Evolutionary conservation across 1,140 invertebrate species (phyloP), one percentile per base, ranked within the genome.

Genomic region (Lysiphlebus fabarum): DNA sequence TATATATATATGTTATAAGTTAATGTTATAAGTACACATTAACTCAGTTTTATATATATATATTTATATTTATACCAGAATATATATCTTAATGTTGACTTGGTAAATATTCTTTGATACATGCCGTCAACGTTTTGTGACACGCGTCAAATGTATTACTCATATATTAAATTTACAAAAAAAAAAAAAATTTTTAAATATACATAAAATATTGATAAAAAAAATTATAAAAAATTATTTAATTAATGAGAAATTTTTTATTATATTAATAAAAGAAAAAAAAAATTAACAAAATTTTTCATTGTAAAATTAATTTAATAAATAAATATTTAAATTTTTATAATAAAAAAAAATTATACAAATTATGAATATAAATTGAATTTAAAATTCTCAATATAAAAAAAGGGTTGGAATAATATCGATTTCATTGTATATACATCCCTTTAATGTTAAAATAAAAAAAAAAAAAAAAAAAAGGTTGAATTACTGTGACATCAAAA

Each of bases 91-190:
- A 63, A 64, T 72, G 70, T 72, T 72, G 67, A 72, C 70, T 71
- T 59, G 69, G 70, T 62, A 72, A 72, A 72, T 71, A 72, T 71
- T 59, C 70, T 72, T 72, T 72, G 70, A 72, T 72, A 72, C 49
- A 51, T 58, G 68, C 67, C 70, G 70, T 72, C 70, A 58, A 17
- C 17, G 69, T 72, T 69, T 70, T 68, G 55, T 63, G 65, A 71
- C 69, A 72, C 70, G 67, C 58, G 61, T 71, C 69, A 64, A 63
- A 65, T 65, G 58, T 45, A 64, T 62, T 64, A 64, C 63, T 56
- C 58, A 57, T 47, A 10, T 43, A n/a, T 43, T 11, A n/a, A 43
- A 43, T n/a, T n/a, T 41, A 41, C 7, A 11, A 11, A 41, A 41
- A 11, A 1, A 11, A 41, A 41, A 11, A 41, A 41, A 41, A 41